Evolutionary conservation across 2,797 vertebrate genomes (phyloP), one percentile per base, ranked within the genome.

Genomic region (Eutrigla gurnardus): DNA sequence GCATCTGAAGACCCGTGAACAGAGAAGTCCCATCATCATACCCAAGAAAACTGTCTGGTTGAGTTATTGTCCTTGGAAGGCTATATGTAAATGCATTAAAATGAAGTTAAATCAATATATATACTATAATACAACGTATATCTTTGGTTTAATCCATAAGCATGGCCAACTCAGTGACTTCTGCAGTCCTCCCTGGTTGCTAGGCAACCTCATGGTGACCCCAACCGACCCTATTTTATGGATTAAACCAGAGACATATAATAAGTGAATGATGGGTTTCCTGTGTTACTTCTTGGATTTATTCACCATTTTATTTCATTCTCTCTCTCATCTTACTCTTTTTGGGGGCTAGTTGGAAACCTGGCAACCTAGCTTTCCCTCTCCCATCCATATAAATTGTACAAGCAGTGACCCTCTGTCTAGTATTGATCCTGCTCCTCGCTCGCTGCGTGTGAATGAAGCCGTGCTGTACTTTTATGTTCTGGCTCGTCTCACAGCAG

Each of bases 1-100:
- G 52, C 18, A 60, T 69, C 15, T 67, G 36, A 77, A 61, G 18
- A 64, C 61, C 57, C 13, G 58, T 32, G 50, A 71, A 65, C 37
- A 74, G 45, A 77, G 42, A 15, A 81, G 46, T 70, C 43, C 7
- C 2, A 66, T 14, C 13, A 66, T 12, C 14, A 65, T 12, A 40
- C 18, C 40, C 14, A n/a, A 18, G 6, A 18, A 40, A 43, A 11
- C 49, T 18, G 45, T 7, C 15, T 4, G 4, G 18, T 37, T 5
- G 10, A 61, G 32, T 43, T 18, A 39, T 32, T 37, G n/a, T 3
- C 58, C 66, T 63, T 25, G 15, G n/a, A 4, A 11, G 33, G 17
- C 5, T 47, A 35, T 13, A 39, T 40, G 36, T 11, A 25, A 6
- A 32, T 8, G 47, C 15, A 25, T 65, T 15, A 42, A 9, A 32